Evolutionary conservation across 2,888 invertebrate genomes (phyloP), one percentile per base, ranked within the genome.

Genomic region (Antheraea assamensis): DNA sequence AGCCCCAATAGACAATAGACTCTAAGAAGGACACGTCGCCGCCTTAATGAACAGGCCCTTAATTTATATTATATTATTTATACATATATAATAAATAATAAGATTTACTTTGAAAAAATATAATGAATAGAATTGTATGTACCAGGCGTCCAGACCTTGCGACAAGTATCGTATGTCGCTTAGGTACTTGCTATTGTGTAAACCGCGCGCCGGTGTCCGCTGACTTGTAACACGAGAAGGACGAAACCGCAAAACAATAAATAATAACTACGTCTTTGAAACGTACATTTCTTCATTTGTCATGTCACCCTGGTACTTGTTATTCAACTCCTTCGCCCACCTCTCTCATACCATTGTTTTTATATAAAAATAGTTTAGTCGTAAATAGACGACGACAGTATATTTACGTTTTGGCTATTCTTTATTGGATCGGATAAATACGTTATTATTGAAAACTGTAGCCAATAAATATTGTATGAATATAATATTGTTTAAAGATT

Each of bases 91-190:
- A 8, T 19, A 52, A 4, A 52, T 19, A 52, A 1, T 3, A 10
- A 52, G 21, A 24, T 24, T 10, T 58, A 58, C 58, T 24, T 58
- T 13, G 24, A 24, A 31, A 31, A 58, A 58, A 24, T 58, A 24
- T n/a, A 58, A 58, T 58, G 58, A n/a, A 58, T 58, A 24, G 24
- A 24, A 24, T 58, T 5, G 58, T 42, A 71, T 49, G 72, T 75
- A 75, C 75, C 72, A 73, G 73, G 75, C 70, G 58, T 30, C 49
- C 73, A 75, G 72, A 74, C 72, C 71, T 72, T 73, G 70, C 58
- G 31, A 61, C 27, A 72, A 70, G 74, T 74, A 61, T 74, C 73
- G 71, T 61, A 64, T 73, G 71, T 71, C 61, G 30, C 15, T 64
- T 30, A 42, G 42, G 42, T 42, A 64, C 61, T 30, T 27, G 61